A percentile compares a stretch with the other conserved stretches of the same genome.
Conservation (phyloP, 2,888 invertebrate species). For the Idaea dimidiata region DNA sequence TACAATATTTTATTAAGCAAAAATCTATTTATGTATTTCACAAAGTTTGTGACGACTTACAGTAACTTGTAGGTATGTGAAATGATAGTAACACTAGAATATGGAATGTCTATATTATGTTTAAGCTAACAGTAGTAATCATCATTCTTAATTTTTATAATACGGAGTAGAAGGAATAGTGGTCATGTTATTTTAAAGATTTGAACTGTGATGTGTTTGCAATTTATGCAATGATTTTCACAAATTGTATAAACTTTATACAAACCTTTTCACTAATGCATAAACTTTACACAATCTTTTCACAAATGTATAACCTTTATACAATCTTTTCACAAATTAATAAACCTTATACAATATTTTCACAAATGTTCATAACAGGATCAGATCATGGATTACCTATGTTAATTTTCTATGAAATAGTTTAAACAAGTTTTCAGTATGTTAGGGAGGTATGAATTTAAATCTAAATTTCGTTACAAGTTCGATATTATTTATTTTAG, state of each 20-base stretch:
- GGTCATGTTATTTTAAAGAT: neutral
- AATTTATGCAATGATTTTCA: neutral
- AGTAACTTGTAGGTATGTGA: slow-evolving; percentile 13
- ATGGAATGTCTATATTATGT: slow-evolving; percentile 34
- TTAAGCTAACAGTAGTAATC: neutral
- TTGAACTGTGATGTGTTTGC: neutral
- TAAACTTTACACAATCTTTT: neutral
- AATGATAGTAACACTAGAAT: slow-evolving; percentile 26
- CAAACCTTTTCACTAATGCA: neutral
- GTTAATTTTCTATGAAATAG: neutral
- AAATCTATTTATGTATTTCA: slow-evolving; percentile 60
- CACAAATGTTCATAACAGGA: neutral
- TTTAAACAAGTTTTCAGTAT: neutral
- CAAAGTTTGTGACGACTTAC: slow-evolving; percentile 42
- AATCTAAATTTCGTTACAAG: neutral
- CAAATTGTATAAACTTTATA: neutral
- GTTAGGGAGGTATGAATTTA: neutral
- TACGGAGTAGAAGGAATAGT: neutral
- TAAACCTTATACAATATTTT: neutral
- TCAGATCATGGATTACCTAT: neutral
- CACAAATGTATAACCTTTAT: neutral
- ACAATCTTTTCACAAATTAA: neutral
- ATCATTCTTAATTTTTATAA: neutral
- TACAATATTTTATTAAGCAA: slow-evolving; percentile 71
- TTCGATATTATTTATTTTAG: neutral